Base-by-base conservation (phyloP, 2,113 vertebrate species). In the Lampris incognitus region DNA sequence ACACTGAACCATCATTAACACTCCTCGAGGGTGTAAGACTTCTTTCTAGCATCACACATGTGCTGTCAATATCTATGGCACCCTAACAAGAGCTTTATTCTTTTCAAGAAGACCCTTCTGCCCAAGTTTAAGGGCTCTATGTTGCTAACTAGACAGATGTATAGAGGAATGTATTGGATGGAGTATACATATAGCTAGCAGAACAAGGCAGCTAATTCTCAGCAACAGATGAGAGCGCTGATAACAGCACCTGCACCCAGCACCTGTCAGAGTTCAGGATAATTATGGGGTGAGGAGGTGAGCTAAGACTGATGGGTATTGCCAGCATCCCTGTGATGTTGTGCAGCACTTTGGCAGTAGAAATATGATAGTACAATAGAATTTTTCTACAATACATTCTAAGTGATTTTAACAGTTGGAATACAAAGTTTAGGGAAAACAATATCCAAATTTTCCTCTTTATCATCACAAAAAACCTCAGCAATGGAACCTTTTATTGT, bases 1-100 rank as follows among this genome's bases (percentile, higher is more conserved):
- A 85, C 83, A 88, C 76, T 50, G 76, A 84, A 78, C 81, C 86
- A 85, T 89, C 87, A 89, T 88, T 88, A 85, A 89, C 87, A 84
- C 86, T 78, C 13, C 4, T 52, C 4, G 42, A 86, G 76, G 79
- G 78, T 9, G 58, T 66, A 79, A 69, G 79, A 76, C 72, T 59
- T 71, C 72, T 76, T 87, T 70, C 72, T 79, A 63, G 76, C 79
- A 65, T 81, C 63, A 52, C 73, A 81, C 76, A 69, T 71, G 84
- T 74, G 72, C 55, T 50, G 67, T 57, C 7, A 40, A 67, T 65
- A 76, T 66, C 52, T 8, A 79, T 68, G 49, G 9, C 55, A 38
- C 49, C 56, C 68, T 83, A 69, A 46, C 51, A 63, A 37, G 68
- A 66, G 58, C 70, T 66, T 2, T 1, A 77, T 88, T 72, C 68